These are phyloP conservation scores for Mus minutoides DNA, from an alignment of 2,797 vertebrate species.

Conservation along the genomic window DNA sequence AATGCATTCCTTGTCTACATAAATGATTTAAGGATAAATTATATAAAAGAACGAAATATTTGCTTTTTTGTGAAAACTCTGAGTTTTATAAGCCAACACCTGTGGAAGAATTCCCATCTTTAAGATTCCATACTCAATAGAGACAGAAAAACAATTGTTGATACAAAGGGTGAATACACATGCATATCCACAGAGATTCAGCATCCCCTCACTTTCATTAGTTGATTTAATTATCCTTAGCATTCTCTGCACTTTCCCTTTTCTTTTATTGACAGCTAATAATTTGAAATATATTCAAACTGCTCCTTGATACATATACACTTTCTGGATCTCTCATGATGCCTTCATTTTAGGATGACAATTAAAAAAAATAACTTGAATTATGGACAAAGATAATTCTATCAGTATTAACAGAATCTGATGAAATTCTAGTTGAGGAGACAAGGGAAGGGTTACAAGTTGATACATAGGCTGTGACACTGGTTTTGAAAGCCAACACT, in stretches of 20 bases:
- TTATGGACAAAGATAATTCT: constrained; percentile 28
- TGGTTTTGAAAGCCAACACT: constrained; percentile 1
- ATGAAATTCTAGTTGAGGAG: constrained; percentile 1
- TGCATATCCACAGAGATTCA: not conserved
- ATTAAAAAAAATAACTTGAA: not conserved
- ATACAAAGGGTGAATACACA: constrained; percentile 26
- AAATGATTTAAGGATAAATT: constrained; percentile 85
- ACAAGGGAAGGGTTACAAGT: constrained; percentile 12
- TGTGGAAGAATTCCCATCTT: constrained; percentile 37
- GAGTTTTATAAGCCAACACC: constrained; percentile 70
- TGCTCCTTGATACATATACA: not conserved
- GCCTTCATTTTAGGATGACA: not conserved
- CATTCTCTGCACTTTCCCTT: constrained; percentile 47
- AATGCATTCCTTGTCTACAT: constrained; percentile 84
- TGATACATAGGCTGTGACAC: not conserved
- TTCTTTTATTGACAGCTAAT: constrained; percentile 52
- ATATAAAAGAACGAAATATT: constrained; percentile 74
- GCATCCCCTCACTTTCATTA: not conserved
- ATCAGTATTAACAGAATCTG: not conserved
- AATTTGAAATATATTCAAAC: constrained; percentile 65
- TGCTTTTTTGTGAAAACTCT: constrained; percentile 65
- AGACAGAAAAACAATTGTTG: constrained; percentile 47
- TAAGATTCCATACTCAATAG: constrained; percentile 27
- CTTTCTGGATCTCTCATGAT: constrained; percentile 23
- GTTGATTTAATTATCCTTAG: constrained; percentile 53